These are phyloP conservation scores for Anas platyrhynchos DNA, from an alignment of 2,113 vertebrate genomes.

Conservation along the genomic window DNA sequence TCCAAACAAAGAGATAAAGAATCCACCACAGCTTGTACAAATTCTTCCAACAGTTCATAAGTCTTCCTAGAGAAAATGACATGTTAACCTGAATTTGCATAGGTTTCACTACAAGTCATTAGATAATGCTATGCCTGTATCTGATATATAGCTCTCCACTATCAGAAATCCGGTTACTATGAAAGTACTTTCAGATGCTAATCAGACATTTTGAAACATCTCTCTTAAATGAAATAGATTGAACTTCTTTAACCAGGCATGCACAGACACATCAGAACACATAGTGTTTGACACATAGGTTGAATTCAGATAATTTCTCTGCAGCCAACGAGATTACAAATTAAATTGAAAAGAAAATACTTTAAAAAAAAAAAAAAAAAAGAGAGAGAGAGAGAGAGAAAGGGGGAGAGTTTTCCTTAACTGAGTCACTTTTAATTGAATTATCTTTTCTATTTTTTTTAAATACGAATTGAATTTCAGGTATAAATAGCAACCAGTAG, in stretches of 20 bases:
- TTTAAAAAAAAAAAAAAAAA: too few species aligned
- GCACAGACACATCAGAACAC: not conserved
- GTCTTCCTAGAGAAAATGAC: not conserved
- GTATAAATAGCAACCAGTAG: not conserved
- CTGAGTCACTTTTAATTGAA: not conserved
- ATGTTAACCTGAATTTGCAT: not conserved
- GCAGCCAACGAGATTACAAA: not conserved
- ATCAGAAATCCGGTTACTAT: not conserved
- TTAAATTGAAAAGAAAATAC: not conserved
- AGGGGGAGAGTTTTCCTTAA: not conserved
- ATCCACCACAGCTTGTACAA: not conserved
- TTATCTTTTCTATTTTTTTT: not conserved
- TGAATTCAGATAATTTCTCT: not conserved
- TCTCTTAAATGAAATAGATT: not conserved
- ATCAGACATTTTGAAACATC: not conserved
- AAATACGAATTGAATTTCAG: not conserved
- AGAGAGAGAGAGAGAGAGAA: too few species aligned
- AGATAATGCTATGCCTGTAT: not conserved
- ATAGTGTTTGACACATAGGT: not conserved
- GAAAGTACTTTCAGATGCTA: not conserved
- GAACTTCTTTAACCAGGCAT: not conserved
- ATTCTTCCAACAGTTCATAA: not conserved
- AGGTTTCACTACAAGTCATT: not conserved
- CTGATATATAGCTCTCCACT: not conserved
- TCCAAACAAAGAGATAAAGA: not conserved